Percentiles rank a stretch among this genome's conserved stretches.
These are phyloP conservation scores for Lophotriccus pileatus DNA, from an alignment of 2,797 vertebrate genomes.

Conservation along the genomic window DNA sequence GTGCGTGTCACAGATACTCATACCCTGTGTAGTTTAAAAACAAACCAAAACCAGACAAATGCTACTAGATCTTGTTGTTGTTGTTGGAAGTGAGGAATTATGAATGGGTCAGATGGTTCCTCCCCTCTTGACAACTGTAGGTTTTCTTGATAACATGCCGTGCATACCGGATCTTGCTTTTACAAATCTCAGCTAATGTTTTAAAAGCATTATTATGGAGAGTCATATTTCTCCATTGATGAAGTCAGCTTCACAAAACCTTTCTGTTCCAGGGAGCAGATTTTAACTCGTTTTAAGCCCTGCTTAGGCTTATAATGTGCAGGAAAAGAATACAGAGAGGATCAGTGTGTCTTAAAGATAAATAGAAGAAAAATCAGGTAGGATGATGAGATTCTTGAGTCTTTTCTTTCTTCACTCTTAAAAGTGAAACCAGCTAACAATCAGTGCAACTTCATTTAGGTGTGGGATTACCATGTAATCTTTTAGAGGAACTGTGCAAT, in stretches of 20 bases:
- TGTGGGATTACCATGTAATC: not conserved
- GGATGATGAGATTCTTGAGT: not conserved
- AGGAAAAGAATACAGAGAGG: not conserved
- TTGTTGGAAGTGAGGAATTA: not conserved
- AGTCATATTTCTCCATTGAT: not conserved
- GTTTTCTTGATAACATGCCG: not conserved
- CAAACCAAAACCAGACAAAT: not conserved
- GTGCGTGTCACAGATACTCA: not conserved
- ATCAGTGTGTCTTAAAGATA: not conserved
- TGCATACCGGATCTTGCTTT: not conserved
- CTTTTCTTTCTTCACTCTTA: not conserved
- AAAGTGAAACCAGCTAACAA: not conserved
- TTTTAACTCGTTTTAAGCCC: not conserved
- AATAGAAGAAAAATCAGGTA: not conserved
- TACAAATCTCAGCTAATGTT: not conserved
- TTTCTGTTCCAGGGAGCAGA: not conserved
- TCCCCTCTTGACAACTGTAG: not conserved
- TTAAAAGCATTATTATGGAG: not conserved
- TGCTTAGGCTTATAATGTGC: not conserved
- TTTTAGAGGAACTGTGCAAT: not conserved
- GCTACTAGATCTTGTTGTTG: too few relatives aligned
- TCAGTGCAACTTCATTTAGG: not conserved
- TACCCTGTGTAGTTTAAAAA: not conserved
- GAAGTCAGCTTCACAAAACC: not conserved
- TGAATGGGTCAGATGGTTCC: not conserved